Evolutionary conservation across 2,888 invertebrate genomes (phyloP), one percentile per base, ranked within the genome.

Genomic region (Lymantria dispar): DNA sequence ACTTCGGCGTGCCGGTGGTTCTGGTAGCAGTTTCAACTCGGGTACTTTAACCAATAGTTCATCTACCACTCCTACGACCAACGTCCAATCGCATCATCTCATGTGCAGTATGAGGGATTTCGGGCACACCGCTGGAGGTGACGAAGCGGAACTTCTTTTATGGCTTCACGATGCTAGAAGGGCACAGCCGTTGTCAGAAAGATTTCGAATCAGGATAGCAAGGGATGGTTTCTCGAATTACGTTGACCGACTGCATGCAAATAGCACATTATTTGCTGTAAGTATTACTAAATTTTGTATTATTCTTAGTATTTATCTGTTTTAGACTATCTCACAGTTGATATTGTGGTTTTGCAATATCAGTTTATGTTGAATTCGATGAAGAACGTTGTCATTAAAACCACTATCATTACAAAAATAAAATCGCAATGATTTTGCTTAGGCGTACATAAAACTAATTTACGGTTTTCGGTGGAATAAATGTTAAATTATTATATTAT

Each of bases 141-240:
- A 98, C 81, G 97, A 98, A 76, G 96, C 96, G 0, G 98, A 98
- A 84, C 94, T 98, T 12, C 95, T 96, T 68, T 95, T 98, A 71
- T 96, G 96, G 72, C 88, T 98, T 0, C 98, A 96, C 80, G 98
- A 98, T 79, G 94, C 95, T 14, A 93, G 94, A 65, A 93, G 95
- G 70, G 94, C 93, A 69, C 95, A 95, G 69, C 96, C 96, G 61
- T 92, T 98, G 55, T 97, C 98, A 50, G 98, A 98, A 85, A 92
- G 98, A 59, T 98, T 97, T 89, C 92, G 98, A 74, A 96, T 98
- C 68, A 94, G 94, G 80, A 96, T 98, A 83, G 96, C 96, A 61
- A 96, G 96, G 82, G 97, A 97, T 72, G 98, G 97, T 11, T 96
- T 97, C 85, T 96, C 97, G 12, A 96, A 96, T 83, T 96, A 97